phyloP scores from a whole-genome alignment of 2,797 vertebrate genomes.

The Crax fasciolata region DNA sequence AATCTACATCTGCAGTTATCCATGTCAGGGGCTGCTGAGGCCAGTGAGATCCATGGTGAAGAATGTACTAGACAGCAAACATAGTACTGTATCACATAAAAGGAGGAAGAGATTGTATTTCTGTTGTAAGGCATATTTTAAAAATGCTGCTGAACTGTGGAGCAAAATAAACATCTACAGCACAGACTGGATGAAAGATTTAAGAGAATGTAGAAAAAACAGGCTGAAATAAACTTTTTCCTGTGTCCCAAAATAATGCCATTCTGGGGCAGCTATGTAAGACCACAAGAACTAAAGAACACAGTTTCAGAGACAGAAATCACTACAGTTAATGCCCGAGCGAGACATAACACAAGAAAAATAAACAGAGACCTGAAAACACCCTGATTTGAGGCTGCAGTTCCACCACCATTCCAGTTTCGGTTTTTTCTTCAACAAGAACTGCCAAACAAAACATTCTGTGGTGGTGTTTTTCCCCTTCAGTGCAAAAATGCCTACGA shows the following conservation, averaged over 20 bases:
- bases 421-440: neutral
- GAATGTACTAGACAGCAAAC: accelerated
- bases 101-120: neutral
- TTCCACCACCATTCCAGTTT: neutral
- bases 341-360: constrained; percentile 27
- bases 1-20: neutral
- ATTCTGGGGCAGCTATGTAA: neutral
- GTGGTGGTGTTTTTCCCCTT: neutral
- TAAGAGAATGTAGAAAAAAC: neutral
- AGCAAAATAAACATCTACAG: neutral
- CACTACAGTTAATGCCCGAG: neutral
- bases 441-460: constrained; percentile 24
- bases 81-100: accelerated
- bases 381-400: neutral
- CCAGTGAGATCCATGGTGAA: neutral
- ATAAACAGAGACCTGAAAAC: constrained; percentile 16
- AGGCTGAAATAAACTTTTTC: neutral
- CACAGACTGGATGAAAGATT: neutral
- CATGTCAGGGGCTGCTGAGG: neutral
- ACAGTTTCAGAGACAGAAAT: neutral
- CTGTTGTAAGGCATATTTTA: neutral
- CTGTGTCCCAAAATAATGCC: neutral
- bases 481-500: neutral
- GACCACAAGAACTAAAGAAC: constrained; percentile 18
- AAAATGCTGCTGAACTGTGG: neutral